Conservation (phyloP, 1,140 invertebrate species). For the Zaprionus ghesquierei region DNA sequence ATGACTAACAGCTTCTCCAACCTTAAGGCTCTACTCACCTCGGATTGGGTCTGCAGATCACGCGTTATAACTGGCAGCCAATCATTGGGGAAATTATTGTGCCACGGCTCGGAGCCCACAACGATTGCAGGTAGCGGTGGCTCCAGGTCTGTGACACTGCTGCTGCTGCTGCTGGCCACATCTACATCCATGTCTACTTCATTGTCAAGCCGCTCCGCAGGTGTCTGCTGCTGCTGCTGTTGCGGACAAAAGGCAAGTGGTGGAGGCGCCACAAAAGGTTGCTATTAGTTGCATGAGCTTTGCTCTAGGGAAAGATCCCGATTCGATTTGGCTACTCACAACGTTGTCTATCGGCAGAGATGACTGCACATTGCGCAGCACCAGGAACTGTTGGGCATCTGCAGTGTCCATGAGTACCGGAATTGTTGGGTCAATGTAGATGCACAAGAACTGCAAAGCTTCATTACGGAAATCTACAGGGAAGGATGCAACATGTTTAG, state of each 20-base stretch:
- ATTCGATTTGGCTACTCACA: slow-evolving; percentile 30
- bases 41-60: slow-evolving; percentile 87
- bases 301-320: neutral
- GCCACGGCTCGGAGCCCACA: slow-evolving; percentile 85
- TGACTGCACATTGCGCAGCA: slow-evolving; percentile 41
- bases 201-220: slow-evolving; percentile 35
- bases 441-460: slow-evolving; percentile 62
- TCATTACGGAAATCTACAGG: slow-evolving; percentile 64
- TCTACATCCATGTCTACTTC: slow-evolving; percentile 79
- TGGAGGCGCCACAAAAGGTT: slow-evolving; percentile 53
- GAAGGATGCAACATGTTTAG: neutral
- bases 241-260: slow-evolving; percentile 37
- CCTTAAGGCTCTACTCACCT: slow-evolving; percentile 74
- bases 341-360: slow-evolving; percentile 18
- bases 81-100: slow-evolving; percentile 85
- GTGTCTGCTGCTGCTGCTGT: slow-evolving; percentile 21
- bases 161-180: slow-evolving; percentile 51
- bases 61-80: slow-evolving; percentile 92
- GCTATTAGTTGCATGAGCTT: slow-evolving; percentile 22
- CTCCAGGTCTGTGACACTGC: slow-evolving; percentile 26
- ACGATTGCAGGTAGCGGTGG: slow-evolving; percentile 83
- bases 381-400: slow-evolving; percentile 73
- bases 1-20: no score
- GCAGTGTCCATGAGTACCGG: slow-evolving; percentile 49
- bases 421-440: slow-evolving; percentile 59